phyloP scores from a whole-genome alignment of 2,113 vertebrate species.

The Pluvialis apricaria region DNA sequence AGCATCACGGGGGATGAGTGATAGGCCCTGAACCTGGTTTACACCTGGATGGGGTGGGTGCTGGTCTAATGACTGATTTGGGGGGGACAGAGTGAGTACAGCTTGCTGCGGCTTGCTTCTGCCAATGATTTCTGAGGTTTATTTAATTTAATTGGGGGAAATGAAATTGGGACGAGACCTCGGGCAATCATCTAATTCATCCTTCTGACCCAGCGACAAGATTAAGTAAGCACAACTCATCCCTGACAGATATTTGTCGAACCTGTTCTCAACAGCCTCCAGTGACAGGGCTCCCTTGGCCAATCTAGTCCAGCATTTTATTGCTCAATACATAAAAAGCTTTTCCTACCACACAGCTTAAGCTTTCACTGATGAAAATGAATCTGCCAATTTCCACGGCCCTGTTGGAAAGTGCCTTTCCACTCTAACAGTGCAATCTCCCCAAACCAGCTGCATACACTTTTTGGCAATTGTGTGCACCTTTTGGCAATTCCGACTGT shows the following conservation, averaged over 20 bases:
- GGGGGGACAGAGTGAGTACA: background rate
- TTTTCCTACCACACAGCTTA: background rate
- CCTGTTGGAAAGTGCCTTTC: background rate
- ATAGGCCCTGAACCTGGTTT: background rate
- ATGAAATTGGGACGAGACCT: constrained; percentile 36
- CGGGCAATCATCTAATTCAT: constrained; percentile 25
- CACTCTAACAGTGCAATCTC: background rate
- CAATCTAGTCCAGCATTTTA: background rate
- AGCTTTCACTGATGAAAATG: constrained; percentile 4
- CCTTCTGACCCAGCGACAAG: constrained; percentile 4
- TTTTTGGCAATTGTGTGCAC: background rate
- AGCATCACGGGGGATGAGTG: background rate
- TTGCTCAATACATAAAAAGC: background rate
- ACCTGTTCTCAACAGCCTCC: constrained; percentile 18
- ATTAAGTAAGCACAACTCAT: constrained; percentile 48
- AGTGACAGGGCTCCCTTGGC: constrained; percentile 20
- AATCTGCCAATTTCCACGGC: background rate
- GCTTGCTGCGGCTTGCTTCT: background rate
- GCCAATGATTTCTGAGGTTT: constrained; percentile 45
- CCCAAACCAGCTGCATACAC: background rate
- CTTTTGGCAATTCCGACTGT: background rate
- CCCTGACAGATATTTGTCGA: constrained; percentile 51
- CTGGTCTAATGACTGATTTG: background rate
- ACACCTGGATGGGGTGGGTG: background rate
- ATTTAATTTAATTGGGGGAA: constrained; percentile 55